Evolutionary conservation across 2,113 vertebrate genomes (phyloP).

Genomic region (Gymnogyps californianus): DNA sequence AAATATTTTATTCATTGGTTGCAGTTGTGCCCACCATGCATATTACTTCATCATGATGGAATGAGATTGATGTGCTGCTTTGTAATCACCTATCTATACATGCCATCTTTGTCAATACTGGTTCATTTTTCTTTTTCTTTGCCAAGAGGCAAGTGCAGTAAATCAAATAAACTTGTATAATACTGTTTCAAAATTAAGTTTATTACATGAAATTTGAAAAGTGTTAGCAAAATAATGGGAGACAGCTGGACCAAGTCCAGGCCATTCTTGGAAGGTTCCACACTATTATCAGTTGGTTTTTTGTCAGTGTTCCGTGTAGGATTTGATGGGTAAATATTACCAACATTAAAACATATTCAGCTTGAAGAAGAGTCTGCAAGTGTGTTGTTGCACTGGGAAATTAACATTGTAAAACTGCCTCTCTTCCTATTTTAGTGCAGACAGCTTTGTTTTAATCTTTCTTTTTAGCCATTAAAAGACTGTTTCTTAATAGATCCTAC

Average conservation of each 20-base stretch:
- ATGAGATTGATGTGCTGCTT: slow-evolving; percentile 38
- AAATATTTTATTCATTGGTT: slow-evolving; percentile 48
- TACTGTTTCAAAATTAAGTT: slow-evolving; percentile 12
- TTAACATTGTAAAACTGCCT: background rate
- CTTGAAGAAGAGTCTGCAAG: background rate
- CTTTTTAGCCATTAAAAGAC: background rate
- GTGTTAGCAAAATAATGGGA: background rate
- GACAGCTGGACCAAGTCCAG: background rate
- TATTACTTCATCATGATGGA: background rate
- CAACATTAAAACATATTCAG: background rate
- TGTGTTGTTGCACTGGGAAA: background rate
- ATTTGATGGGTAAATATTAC: background rate
- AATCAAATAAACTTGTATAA: slow-evolving; percentile 24
- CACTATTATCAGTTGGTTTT: background rate
- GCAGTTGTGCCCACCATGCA: background rate
- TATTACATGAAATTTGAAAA: slow-evolving; percentile 14
- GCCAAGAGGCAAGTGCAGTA: background rate
- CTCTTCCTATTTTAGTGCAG: background rate
- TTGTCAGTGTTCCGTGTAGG: background rate
- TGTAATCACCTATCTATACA: background rate
- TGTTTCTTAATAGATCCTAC: background rate
- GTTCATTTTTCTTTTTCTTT: slow-evolving; percentile 22
- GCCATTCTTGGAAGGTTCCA: background rate
- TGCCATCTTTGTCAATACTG: background rate
- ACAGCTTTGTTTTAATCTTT: background rate